Percentiles rank a stretch among this genome's conserved stretches.
Evolutionary conservation across 2,113 vertebrate genomes (phyloP).

Genomic region (Mixornis gularis): DNA sequence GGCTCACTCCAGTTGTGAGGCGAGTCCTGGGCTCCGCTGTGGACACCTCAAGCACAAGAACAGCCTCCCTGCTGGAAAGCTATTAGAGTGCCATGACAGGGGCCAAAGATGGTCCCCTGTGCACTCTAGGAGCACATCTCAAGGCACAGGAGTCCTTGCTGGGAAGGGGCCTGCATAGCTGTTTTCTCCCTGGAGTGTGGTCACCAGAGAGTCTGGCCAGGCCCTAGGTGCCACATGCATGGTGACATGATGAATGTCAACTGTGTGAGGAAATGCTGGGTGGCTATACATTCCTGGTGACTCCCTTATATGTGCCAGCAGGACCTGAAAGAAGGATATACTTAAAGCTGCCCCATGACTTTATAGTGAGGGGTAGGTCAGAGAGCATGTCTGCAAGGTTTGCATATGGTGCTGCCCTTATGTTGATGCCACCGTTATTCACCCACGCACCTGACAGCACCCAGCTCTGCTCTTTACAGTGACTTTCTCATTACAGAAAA

Average conservation of each 20-base stretch:
- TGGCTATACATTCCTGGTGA: background rate
- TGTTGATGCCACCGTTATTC: accelerated
- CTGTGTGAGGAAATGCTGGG: accelerated
- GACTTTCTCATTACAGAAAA: background rate
- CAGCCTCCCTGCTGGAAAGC: background rate
- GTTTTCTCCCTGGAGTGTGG: accelerated
- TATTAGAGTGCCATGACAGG: accelerated
- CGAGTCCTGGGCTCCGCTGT: accelerated
- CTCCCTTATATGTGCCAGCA: background rate
- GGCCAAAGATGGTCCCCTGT: accelerated
- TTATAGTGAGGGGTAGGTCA: background rate
- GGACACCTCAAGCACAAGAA: background rate
- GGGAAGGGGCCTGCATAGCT: accelerated
- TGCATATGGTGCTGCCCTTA: accelerated
- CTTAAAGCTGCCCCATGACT: background rate
- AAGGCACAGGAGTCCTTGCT: background rate
- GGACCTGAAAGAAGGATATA: background rate
- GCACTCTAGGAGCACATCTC: background rate
- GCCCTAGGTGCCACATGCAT: accelerated
- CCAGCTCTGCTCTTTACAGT: accelerated
- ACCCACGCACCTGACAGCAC: background rate
- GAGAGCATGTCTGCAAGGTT: accelerated
- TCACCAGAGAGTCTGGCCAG: accelerated
- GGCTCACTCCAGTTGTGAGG: no score
- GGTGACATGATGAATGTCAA: accelerated